Percentiles rank a stretch among this genome's conserved stretches.
phyloP scores from a whole-genome alignment of 2,113 vertebrate genomes.

The Acrocephalus arundinaceus region DNA sequence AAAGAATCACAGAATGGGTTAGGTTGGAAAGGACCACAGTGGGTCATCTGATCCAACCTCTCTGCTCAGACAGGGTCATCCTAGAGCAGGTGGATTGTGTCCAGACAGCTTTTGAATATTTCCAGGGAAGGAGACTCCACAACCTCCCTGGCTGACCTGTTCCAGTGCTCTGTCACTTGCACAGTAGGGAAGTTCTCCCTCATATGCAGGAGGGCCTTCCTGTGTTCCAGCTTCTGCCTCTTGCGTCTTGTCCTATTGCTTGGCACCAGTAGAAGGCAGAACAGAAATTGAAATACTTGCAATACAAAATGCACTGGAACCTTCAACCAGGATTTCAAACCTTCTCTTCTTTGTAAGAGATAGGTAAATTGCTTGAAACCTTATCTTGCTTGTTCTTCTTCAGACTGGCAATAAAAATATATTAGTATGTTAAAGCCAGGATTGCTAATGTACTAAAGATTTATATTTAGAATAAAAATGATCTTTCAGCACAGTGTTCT shows the following conservation, averaged over 20 bases:
- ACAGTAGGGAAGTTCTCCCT: background rate
- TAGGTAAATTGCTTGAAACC: background rate
- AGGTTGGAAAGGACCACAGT: background rate
- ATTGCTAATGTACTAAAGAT: background rate
- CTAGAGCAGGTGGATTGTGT: background rate
- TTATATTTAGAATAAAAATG: conserved; percentile 45
- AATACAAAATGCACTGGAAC: background rate
- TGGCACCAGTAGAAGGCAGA: background rate
- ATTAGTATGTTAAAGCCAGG: background rate
- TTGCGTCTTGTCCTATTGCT: background rate
- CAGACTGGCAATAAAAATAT: background rate
- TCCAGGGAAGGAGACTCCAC: background rate
- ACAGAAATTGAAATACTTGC: background rate
- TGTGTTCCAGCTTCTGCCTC: background rate
- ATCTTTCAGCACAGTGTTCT: conserved; percentile 31
- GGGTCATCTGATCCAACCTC: background rate
- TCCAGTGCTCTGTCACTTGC: background rate
- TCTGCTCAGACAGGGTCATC: background rate
- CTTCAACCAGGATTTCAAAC: background rate
- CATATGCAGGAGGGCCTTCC: background rate
- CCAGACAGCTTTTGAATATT: background rate
- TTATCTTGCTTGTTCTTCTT: background rate
- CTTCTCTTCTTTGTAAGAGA: background rate
- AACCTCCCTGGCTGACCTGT: background rate
- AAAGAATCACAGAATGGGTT: background rate